Evolutionary conservation across 2,797 vertebrate genomes (phyloP).

Genomic region (Natrix natrix): DNA sequence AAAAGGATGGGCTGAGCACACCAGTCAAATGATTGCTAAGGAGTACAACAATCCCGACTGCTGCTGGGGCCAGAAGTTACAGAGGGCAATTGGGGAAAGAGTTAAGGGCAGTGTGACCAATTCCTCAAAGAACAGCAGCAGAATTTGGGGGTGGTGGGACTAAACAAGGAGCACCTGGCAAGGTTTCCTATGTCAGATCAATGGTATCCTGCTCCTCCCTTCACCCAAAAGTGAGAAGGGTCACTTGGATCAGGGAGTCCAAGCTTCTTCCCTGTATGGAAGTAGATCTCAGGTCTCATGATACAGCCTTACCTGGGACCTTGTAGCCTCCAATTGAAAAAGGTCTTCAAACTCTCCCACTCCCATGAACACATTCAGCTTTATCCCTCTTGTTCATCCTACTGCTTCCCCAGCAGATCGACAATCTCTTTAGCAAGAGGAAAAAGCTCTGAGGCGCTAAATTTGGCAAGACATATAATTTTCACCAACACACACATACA

Average conservation of each 20-base stretch:
- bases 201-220: background rate
- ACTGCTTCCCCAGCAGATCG: background rate
- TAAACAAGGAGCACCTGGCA: background rate
- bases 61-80: slow-evolving; percentile 33
- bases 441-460: background rate
- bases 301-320: slow-evolving; percentile 8
- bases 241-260: slow-evolving; percentile 30
- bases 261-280: background rate
- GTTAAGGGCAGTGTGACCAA: background rate
- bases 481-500: background rate
- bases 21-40: background rate
- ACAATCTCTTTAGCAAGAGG: background rate
- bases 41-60: background rate
- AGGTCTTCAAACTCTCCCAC: background rate
- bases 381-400: background rate
- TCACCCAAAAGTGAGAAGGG: background rate
- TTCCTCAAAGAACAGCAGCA: slow-evolving; percentile 25
- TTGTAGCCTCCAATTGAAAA: background rate
- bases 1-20: slow-evolving; percentile 17
- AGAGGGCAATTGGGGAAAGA: background rate
- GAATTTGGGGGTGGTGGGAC: background rate
- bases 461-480: background rate
- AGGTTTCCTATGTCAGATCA: background rate
- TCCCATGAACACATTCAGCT: background rate
- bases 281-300: background rate